A percentile compares a stretch with the other conserved stretches of the same genome.
Evolutionary conservation across 2,888 invertebrate genomes (phyloP).

Genomic region (Rotaria socialis): DNA sequence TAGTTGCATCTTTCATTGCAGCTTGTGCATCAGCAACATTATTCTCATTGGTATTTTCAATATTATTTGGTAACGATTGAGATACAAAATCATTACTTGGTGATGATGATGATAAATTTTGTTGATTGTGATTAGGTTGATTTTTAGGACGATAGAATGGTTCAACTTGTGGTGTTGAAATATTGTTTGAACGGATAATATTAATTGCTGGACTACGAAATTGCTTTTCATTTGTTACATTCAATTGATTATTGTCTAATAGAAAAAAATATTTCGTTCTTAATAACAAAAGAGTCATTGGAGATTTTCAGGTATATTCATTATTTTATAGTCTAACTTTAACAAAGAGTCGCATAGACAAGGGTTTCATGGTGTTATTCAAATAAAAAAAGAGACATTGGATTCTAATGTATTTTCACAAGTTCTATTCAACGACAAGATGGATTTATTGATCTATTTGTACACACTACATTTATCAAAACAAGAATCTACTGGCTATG

Average conservation of each 20-base stretch:
- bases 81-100: neutral
- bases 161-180: neutral
- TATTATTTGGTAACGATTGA: constrained; percentile 8
- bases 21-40: too few relatives aligned
- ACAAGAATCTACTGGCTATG: too few relatives aligned
- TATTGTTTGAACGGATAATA: neutral
- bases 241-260: neutral
- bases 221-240: neutral
- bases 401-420: too few relatives aligned
- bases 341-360: too few relatives aligned
- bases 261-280: neutral
- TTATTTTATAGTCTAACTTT: too few relatives aligned
- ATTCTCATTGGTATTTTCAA: neutral
- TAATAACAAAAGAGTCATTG: too few relatives aligned
- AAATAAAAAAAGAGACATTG: too few relatives aligned
- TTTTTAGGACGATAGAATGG: constrained; percentile 33
- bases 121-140: neutral
- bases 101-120: neutral
- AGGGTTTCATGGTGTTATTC: too few relatives aligned
- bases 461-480: too few relatives aligned
- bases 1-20: neutral
- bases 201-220: neutral
- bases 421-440: too few relatives aligned
- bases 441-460: too few relatives aligned
- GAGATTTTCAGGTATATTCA: too few relatives aligned